Evolutionary conservation across 2,113 vertebrate species (phyloP), one percentile per base, ranked within the genome.

Genomic region (Sebastes fasciatus): DNA sequence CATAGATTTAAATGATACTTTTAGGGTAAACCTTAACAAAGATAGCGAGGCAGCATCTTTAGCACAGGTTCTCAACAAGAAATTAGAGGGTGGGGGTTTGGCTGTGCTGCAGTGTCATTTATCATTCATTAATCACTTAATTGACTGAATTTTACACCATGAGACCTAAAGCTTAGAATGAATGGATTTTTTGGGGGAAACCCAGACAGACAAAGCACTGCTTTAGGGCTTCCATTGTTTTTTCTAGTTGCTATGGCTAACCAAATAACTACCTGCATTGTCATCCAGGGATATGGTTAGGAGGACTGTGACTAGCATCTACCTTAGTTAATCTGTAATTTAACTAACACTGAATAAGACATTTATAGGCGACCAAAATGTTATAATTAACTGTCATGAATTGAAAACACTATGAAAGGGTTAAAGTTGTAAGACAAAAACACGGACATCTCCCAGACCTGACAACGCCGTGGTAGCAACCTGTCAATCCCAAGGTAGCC

Each of bases 1-100:
- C 76, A 70, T 54, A 71, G 79, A 85, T 86, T 91, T 66, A 82
- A 82, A 87, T 83, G 63, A 74, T 52, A 77, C 54, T 79, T 63
- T n/a, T 54, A 79, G 60, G 73, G 17, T 75, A 63, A 75, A 63
- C 52, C 23, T 57, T 48, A 52, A 70, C 49, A 82, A 72, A 70
- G 40, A 70, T n/a, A 57, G 74, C 13, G 1, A 54, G 21, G 52
- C 55, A 82, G 55, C 23, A 52, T 61, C 55, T 86, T 60, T 13
- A 67, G 12, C 21, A n/a, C 19, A 12, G 52, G 58, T 67, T 63
- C 52, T 21, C 17, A 60, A 66, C 23, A 54, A 12, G 51, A 49
- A 54, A 54, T 67, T 49, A 11, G 26, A 9, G 3, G 11, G 17
- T 19, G 7, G 5, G 4, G 6, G 10, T 42, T 57, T 9, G 12